A percentile compares a stretch with the other conserved stretches of the same genome.
Evolutionary conservation across 2,888 invertebrate species (phyloP).

Genomic region (Dicyrtoma fusca): DNA sequence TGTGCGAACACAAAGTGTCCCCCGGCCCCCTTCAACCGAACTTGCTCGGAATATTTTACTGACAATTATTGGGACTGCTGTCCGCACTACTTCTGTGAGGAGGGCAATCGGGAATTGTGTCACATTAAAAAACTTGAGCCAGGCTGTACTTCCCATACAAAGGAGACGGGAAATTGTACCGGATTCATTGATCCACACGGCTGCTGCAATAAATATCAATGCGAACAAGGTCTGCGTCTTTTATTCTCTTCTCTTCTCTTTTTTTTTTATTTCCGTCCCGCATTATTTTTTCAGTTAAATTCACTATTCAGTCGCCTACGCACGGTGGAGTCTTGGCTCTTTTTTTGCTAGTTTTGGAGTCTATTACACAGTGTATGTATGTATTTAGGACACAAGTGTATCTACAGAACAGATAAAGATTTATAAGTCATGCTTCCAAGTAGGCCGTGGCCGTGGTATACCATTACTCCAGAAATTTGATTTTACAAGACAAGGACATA

Average conservation of each 20-base stretch:
- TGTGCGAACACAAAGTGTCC: slow-evolving; percentile 45
- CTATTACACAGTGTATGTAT: no score
- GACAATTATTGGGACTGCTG: slow-evolving; percentile 48
- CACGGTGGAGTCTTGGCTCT: no score
- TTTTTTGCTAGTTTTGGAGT: no score
- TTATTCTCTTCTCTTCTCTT: neutral
- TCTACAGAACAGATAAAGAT: no score
- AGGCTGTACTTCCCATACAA: slow-evolving; percentile 43
- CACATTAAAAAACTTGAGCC: slow-evolving; percentile 44
- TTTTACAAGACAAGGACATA: no score
- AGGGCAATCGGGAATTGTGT: slow-evolving; percentile 40
- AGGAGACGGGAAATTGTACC: slow-evolving; percentile 44
- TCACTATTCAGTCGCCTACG: no score
- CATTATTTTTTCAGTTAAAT: neutral
- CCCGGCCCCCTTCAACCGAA: slow-evolving; percentile 48
- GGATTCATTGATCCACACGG: slow-evolving; percentile 47
- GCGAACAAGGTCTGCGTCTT: slow-evolving; percentile 38
- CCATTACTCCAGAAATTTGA: no score
- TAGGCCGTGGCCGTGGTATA: no score
- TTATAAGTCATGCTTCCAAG: no score
- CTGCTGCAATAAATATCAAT: slow-evolving; percentile 51
- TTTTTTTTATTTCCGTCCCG: no score
- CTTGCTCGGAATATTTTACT: slow-evolving; percentile 42
- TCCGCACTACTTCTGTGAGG: slow-evolving; percentile 44
- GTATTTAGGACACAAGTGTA: no score